These are phyloP conservation scores for Epinotia brunnichana DNA, from an alignment of 2,888 invertebrate species.

Conservation along the genomic window DNA sequence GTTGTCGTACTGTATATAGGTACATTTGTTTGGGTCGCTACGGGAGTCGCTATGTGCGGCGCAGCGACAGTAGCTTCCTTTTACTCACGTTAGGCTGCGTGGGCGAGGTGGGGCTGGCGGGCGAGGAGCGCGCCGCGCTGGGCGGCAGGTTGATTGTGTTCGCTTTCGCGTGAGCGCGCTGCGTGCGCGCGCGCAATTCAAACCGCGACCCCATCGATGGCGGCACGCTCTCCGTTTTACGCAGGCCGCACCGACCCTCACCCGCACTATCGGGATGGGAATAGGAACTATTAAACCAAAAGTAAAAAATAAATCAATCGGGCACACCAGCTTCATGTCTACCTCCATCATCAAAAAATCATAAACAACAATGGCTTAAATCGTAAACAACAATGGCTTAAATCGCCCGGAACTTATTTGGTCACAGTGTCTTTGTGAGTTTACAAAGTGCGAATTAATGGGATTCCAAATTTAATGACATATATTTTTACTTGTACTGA, in stretches of 20 bases:
- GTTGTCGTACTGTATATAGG: background rate
- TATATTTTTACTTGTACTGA: too few species aligned
- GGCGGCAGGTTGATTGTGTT: conserved; percentile 86
- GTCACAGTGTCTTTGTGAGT: too few species aligned
- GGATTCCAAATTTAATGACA: background rate
- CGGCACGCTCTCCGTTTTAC: conserved; percentile 77
- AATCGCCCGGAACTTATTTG: too few species aligned
- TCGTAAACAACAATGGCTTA: too few species aligned
- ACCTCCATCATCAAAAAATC: conserved; percentile 4
- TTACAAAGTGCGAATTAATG: too few species aligned
- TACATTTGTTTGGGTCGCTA: conserved; percentile 1
- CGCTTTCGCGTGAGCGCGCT: conserved; percentile 79
- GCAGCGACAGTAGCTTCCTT: background rate
- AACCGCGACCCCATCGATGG: conserved; percentile 69
- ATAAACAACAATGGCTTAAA: background rate
- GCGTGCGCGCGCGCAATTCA: conserved; percentile 68
- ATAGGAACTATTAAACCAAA: conserved; percentile 61
- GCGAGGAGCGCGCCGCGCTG: conserved; percentile 58
- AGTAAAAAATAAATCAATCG: conserved; percentile 60
- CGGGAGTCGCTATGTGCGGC: background rate
- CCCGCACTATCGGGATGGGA: conserved; percentile 71
- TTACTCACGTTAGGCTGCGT: conserved; percentile 75
- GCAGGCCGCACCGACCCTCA: conserved; percentile 73
- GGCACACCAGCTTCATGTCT: conserved; percentile 61
- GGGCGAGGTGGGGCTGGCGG: conserved; percentile 73